A percentile compares a stretch with the other conserved stretches of the same genome.
Conservation (phyloP, 2,797 vertebrate genomes). For the Cyclura pinguis region DNA sequence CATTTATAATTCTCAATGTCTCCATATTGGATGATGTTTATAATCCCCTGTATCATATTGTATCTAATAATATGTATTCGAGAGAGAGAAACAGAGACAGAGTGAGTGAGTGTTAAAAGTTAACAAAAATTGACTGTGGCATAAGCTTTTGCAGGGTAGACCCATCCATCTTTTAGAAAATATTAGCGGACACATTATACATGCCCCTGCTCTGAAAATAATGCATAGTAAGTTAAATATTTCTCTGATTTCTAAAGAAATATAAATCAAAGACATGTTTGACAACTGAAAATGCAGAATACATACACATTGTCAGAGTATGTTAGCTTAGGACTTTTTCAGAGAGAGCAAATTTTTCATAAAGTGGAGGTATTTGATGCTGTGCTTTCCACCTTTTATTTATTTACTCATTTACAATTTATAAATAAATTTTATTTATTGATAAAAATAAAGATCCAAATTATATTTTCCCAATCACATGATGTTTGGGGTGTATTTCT, state of each 20-base stretch:
- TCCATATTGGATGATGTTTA: constrained; percentile 80
- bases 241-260: neutral
- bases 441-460: too few relatives aligned
- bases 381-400: neutral
- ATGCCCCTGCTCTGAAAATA: neutral
- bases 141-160: neutral
- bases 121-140: neutral
- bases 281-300: too few relatives aligned
- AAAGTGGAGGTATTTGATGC: too few relatives aligned
- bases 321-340: too few relatives aligned
- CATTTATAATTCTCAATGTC: constrained; percentile 75
- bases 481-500: neutral
- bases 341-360: too few relatives aligned
- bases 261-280: too few relatives aligned
- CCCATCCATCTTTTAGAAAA: neutral
- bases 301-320: too few relatives aligned
- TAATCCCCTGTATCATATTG: constrained; percentile 81
- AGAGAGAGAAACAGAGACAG: neutral
- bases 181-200: neutral
- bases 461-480: too few relatives aligned
- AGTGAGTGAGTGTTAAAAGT: neutral
- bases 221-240: neutral
- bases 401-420: too few relatives aligned
- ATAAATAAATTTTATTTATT: too few relatives aligned
- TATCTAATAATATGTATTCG: constrained; percentile 29